A percentile compares a stretch with the other conserved stretches of the same genome.
Conservation (phyloP, 2,113 vertebrate species). For the Entelurus aequoreus region DNA sequence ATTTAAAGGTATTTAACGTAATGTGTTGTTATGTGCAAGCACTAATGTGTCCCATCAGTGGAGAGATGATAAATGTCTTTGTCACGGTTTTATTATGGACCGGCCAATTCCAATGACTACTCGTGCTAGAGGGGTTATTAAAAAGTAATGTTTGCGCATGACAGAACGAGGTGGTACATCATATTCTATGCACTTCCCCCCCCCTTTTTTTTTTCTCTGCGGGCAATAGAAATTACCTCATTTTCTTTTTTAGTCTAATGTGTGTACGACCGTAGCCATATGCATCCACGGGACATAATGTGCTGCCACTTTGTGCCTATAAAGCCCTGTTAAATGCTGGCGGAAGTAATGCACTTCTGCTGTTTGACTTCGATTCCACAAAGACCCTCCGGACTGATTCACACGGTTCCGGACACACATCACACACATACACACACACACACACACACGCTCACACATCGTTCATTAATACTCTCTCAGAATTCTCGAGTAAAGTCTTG, state of each 20-base stretch:
- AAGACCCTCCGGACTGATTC: constrained; percentile 1
- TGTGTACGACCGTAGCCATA: background rate
- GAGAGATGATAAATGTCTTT: too few species aligned
- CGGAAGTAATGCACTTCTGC: constrained; percentile 13
- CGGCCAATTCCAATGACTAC: too few species aligned
- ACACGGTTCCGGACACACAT: background rate
- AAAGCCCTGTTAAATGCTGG: constrained; percentile 7
- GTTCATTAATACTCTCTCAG: background rate
- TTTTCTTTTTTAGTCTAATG: background rate
- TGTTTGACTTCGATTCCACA: constrained; percentile 9
- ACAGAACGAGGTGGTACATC: too few species aligned
- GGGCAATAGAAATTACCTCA: background rate
- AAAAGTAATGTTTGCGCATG: too few species aligned
- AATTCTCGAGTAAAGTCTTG: too few species aligned
- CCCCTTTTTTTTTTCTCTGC: background rate
- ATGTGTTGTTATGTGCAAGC: too few species aligned
- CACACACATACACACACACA: background rate
- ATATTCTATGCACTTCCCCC: too few species aligned
- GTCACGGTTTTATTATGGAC: too few species aligned
- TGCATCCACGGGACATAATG: background rate
- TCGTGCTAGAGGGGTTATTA: too few species aligned
- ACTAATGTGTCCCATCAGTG: too few species aligned
- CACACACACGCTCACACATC: background rate
- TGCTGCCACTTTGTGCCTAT: constrained; percentile 4
- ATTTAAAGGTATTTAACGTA: background rate